These are phyloP conservation scores for Anoplolepis gracilipes DNA, from an alignment of 1,140 invertebrate genomes.

Conservation along the genomic window DNA sequence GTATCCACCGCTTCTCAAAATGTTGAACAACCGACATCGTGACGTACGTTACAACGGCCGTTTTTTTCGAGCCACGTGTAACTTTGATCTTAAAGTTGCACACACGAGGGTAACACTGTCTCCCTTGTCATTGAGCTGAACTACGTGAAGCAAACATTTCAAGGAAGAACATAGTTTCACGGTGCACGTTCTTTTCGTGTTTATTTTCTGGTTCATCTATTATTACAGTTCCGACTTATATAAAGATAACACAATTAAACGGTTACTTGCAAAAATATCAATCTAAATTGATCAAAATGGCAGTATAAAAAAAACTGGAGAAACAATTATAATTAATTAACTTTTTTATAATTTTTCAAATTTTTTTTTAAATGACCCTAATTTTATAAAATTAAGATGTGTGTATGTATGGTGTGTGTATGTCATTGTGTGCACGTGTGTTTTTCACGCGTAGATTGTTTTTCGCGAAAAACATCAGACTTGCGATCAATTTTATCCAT, in stretches of 20 bases:
- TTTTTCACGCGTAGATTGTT: background rate
- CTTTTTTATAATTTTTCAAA: too few relatives aligned
- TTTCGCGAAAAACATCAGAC: background rate
- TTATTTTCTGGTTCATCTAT: background rate
- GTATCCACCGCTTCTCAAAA: background rate
- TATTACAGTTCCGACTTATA: background rate
- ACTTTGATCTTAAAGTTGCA: constrained; percentile 3
- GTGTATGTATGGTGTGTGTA: background rate
- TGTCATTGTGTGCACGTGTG: background rate
- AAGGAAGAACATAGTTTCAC: background rate
- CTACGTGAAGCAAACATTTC: background rate
- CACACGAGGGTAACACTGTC: background rate
- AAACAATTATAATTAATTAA: background rate
- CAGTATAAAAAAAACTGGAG: background rate
- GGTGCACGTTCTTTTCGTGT: background rate
- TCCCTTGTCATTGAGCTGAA: constrained; percentile 9
- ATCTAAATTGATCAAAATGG: background rate
- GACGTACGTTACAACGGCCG: background rate
- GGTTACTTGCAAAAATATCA: background rate
- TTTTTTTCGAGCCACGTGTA: background rate
- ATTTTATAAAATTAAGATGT: background rate
- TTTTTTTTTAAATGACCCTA: background rate
- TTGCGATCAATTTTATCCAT: background rate
- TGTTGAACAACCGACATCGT: background rate
- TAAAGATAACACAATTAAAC: background rate